phyloP scores from a whole-genome alignment of 2,113 vertebrate species.

The Motacilla alba region DNA sequence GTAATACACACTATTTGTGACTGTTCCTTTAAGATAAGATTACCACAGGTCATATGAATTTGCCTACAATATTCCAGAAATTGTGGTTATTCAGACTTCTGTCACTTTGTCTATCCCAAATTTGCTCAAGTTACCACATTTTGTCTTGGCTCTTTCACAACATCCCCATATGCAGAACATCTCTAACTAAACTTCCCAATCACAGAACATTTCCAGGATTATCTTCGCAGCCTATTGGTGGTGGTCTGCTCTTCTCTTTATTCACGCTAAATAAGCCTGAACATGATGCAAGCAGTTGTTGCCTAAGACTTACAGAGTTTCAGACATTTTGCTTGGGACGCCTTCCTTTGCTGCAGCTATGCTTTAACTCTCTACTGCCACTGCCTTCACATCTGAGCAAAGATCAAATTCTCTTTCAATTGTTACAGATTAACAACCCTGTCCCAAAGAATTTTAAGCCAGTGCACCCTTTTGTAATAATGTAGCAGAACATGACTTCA shows the following conservation, averaged over 20 bases:
- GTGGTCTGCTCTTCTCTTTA: not conserved
- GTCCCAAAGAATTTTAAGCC: not conserved
- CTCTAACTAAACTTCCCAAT: not conserved
- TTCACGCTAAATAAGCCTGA: not conserved
- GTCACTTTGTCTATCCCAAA: not conserved
- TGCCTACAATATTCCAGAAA: not conserved
- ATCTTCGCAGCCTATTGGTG: not conserved
- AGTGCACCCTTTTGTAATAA: not conserved
- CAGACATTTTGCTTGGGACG: not conserved
- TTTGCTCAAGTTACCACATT: not conserved
- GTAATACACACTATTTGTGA: not conserved
- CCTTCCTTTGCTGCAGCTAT: too few relatives aligned
- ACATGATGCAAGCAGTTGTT: not conserved
- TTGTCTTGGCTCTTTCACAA: not conserved
- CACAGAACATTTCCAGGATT: not conserved
- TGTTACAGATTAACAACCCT: not conserved
- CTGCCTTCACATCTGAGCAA: fast-evolving
- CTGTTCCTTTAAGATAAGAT: not conserved
- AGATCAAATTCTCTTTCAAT: not conserved
- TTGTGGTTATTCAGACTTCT: not conserved
- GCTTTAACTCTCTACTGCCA: not conserved
- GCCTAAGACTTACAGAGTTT: not conserved
- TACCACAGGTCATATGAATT: not conserved
- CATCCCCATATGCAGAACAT: not conserved
- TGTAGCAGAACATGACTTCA: not conserved